phyloP scores from a whole-genome alignment of 2,113 vertebrate genomes.

The Peromyscus maniculatus region DNA sequence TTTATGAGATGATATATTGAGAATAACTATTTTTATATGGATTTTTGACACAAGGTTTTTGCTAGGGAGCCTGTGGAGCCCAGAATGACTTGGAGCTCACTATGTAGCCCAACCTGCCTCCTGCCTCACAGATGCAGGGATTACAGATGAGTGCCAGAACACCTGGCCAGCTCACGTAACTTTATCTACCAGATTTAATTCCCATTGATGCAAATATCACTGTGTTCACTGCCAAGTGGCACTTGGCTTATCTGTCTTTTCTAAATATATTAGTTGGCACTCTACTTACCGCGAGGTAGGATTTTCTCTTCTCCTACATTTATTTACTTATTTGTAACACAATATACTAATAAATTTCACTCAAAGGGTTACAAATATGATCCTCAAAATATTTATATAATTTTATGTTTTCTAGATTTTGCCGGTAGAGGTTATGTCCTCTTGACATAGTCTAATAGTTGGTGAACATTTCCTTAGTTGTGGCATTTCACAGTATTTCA shows the following conservation, averaged over 20 bases:
- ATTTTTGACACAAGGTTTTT: background rate
- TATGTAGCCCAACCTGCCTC: background rate
- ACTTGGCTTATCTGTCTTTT: background rate
- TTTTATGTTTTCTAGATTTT: background rate
- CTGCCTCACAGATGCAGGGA: too few relatives aligned
- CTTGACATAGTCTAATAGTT: background rate
- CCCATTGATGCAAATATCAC: background rate
- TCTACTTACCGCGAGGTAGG: background rate
- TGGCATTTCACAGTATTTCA: background rate
- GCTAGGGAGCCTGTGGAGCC: background rate
- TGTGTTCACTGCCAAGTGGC: background rate
- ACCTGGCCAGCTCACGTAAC: background rate
- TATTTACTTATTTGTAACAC: background rate
- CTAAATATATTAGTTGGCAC: background rate
- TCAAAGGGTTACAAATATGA: background rate
- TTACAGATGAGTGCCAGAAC: background rate
- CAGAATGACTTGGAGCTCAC: background rate
- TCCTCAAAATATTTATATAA: background rate
- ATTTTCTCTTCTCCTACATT: background rate
- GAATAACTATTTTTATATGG: background rate
- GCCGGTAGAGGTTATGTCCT: background rate
- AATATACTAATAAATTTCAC: background rate
- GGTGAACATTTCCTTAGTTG: background rate
- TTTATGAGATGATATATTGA: background rate
- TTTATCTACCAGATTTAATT: background rate